Evolutionary conservation across 2,113 vertebrate species (phyloP), one percentile per base, ranked within the genome.

Genomic region (Oncorhynchus mykiss): DNA sequence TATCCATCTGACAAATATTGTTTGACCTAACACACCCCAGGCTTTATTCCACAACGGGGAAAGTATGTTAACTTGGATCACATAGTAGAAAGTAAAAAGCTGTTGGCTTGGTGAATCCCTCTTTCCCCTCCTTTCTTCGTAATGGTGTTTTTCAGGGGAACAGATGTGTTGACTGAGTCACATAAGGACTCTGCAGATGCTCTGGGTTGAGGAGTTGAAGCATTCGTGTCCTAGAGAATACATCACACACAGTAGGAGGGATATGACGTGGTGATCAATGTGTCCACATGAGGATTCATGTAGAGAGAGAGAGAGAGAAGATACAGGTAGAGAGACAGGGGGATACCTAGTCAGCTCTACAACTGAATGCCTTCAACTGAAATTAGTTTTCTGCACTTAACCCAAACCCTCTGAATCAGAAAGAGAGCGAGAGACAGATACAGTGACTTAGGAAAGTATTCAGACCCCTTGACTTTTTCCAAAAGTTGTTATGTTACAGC

Each of bases 81-180:
- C 49, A 59, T 83, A 5, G 82, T 29, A 68, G 69, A 77, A 82
- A 77, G 74, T 72, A 66, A 45, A 81, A 79, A 74, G 74, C 29
- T 16, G 69, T 18, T 76, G 72, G 67, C 51, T 60, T 59, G 54
- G 7, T 22, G 54, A 5, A 29, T 62, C 18, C 9, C 54, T 22
- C 16, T 9, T 8, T 16, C 3, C 54, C 24, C 24, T 51, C n/a
- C 49, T 27, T 72, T 79, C 75, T 84, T 75, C 69, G 75, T 59
- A 73, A 29, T 25, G 24, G 74, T 62, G 45, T 8, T 29, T 69
- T 79, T 75, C 71, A 60, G 73, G 74, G 68, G 77, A 85, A 70
- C 84, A 88, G 77, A 85, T 90, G 88, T 88, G 88, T 84, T 72
- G 25, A 64, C 45, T 70, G 34, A 39, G 66, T 79, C 74, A 60